These are phyloP conservation scores for Patella ulyssiponensis DNA, from an alignment of 2,888 invertebrate species.

Conservation along the genomic window DNA sequence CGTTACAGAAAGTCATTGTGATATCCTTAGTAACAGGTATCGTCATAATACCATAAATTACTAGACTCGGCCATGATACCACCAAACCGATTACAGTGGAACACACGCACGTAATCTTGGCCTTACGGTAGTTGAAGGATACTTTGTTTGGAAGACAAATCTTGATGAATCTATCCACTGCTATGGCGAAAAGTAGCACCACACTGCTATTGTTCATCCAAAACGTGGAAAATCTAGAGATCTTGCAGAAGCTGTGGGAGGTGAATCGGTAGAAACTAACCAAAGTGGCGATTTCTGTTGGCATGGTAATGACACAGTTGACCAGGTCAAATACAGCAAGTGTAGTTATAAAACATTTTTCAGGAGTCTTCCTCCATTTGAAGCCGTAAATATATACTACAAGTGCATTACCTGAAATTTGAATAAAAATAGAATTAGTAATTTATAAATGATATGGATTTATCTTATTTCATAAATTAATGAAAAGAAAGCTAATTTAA, in stretches of 20 bases:
- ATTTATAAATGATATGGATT: too few relatives aligned
- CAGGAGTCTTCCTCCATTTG: conserved; percentile 49
- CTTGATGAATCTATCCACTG: conserved; percentile 47
- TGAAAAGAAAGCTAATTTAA: too few relatives aligned
- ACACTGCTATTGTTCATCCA: conserved; percentile 50
- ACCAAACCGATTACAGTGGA: conserved; percentile 40
- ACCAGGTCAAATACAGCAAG: conserved; percentile 47
- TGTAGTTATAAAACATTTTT: conserved; percentile 47
- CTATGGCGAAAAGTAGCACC: conserved; percentile 48
- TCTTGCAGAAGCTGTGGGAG: conserved; percentile 42
- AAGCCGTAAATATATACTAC: conserved; percentile 50
- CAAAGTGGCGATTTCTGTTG: conserved; percentile 51
- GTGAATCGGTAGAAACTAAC: conserved; percentile 42
- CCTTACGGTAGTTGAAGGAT: conserved; percentile 40
- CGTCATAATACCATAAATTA: conserved; percentile 43
- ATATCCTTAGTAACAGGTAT: conserved; percentile 25
- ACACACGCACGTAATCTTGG: conserved; percentile 42
- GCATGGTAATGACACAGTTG: conserved; percentile 49
- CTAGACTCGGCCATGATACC: conserved; percentile 45
- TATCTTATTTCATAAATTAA: too few relatives aligned
- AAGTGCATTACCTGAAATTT: conserved; percentile 33
- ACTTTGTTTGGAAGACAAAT: conserved; percentile 47
- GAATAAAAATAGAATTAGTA: too few relatives aligned
- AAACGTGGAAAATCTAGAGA: conserved; percentile 48
- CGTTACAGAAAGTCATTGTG: conserved; percentile 40